Evolutionary conservation across 2,888 invertebrate genomes (phyloP).

Genomic region (Lasioglossum calceatum): DNA sequence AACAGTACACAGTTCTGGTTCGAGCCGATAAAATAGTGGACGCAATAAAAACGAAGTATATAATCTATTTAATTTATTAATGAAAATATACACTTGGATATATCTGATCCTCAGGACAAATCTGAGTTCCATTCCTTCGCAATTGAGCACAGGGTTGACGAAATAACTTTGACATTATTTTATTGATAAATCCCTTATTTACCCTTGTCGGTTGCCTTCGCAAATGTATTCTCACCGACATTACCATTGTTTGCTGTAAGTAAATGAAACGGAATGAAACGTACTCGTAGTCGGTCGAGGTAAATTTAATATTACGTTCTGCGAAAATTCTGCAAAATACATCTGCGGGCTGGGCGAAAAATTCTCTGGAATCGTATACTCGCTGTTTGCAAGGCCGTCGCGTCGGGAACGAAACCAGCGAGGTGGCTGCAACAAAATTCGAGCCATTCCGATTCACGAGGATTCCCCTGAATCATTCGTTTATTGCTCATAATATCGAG

Average conservation of each 20-base stretch:
- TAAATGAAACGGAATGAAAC: neutral
- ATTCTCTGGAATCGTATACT: neutral
- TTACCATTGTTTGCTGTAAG: neutral
- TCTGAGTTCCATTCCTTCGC: no score
- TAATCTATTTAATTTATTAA: no score
- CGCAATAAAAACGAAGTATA: no score
- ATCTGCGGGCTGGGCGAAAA: neutral
- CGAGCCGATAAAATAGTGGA: no score
- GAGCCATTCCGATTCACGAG: neutral
- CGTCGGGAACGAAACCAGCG: neutral
- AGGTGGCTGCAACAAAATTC: neutral
- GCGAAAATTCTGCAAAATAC: neutral
- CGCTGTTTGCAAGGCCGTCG: neutral
- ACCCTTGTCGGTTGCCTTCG: neutral
- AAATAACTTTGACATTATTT: no score
- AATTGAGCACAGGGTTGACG: no score
- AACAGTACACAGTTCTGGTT: no score
- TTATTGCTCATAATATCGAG: slow-evolving; percentile 11
- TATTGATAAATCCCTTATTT: neutral
- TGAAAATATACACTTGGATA: no score
- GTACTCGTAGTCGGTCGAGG: neutral
- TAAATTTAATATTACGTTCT: neutral
- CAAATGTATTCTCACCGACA: neutral
- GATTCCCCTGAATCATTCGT: neutral
- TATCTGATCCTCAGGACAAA: no score